A percentile compares a stretch with the other conserved stretches of the same genome.
These are phyloP conservation scores for Ceratoteleas bidentatus DNA, from an alignment of 1,140 invertebrate species.

Conservation along the genomic window DNA sequence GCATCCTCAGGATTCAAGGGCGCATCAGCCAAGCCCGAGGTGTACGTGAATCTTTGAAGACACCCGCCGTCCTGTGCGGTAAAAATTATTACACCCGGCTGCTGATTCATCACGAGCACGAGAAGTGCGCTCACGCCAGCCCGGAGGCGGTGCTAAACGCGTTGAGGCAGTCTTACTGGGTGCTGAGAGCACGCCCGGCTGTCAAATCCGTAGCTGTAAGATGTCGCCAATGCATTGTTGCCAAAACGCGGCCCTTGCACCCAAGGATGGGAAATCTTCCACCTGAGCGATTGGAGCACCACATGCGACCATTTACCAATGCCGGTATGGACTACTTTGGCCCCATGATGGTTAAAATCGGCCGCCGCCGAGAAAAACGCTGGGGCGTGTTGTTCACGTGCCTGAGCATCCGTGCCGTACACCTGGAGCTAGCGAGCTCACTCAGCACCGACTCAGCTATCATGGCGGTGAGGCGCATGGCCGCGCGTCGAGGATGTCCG, in stretches of 20 bases:
- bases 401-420: too few species aligned
- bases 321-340: background rate
- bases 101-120: background rate
- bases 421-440: too few species aligned
- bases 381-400: too few species aligned
- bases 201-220: background rate
- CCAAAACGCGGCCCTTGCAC: background rate
- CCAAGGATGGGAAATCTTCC: background rate
- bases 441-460: too few species aligned
- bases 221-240: background rate
- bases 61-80: background rate
- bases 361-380: too few species aligned
- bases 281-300: background rate
- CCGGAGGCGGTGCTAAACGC: background rate
- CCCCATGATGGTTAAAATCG: background rate
- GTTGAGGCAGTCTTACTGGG: background rate
- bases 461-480: too few species aligned
- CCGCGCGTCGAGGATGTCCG: too few species aligned
- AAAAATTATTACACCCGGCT: background rate
- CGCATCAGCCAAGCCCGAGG: background rate
- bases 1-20: background rate
- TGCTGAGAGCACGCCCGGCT: background rate
- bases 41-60: background rate
- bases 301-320: background rate
- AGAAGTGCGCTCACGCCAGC: background rate